A percentile compares a stretch with the other conserved stretches of the same genome.
These are phyloP conservation scores for Stenotaenia linearis DNA, from an alignment of 2,888 invertebrate species.

Conservation along the genomic window DNA sequence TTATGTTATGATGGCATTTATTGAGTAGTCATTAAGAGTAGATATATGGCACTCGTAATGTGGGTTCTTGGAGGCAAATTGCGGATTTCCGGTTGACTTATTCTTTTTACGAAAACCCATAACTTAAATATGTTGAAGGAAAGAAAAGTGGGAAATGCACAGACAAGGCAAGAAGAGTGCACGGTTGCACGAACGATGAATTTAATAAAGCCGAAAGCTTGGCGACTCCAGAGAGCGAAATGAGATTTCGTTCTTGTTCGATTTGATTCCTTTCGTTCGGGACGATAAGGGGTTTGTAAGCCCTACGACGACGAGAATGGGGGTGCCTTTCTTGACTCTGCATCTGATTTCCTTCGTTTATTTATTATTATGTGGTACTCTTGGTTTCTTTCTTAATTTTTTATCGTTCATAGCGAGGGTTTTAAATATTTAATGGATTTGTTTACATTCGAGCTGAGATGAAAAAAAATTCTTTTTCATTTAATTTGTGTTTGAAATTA, in stretches of 20 bases:
- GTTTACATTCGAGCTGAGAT: background rate
- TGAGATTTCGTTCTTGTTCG: constrained; percentile 24
- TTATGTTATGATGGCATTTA: background rate
- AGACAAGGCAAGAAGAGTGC: background rate
- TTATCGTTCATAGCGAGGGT: too few species aligned
- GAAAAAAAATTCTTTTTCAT: background rate
- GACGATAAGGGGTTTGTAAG: constrained; percentile 14
- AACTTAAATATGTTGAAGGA: background rate
- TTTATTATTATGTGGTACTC: background rate
- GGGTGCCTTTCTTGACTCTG: background rate
- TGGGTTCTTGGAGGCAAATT: background rate
- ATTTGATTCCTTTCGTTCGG: constrained; percentile 9
- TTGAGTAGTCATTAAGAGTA: constrained; percentile 1
- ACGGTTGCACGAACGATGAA: constrained; percentile 10
- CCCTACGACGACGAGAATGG: background rate
- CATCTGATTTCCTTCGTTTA: background rate
- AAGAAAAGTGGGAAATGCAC: background rate
- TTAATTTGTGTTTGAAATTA: background rate
- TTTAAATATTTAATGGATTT: background rate
- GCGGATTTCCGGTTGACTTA: background rate
- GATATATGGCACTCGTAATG: background rate
- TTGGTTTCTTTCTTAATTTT: background rate
- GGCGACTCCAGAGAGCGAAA: constrained; percentile 20
- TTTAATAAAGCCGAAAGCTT: constrained; percentile 21
- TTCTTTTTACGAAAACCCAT: background rate